These are phyloP conservation scores for Mantis religiosa DNA, from an alignment of 2,888 invertebrate species.

Conservation along the genomic window DNA sequence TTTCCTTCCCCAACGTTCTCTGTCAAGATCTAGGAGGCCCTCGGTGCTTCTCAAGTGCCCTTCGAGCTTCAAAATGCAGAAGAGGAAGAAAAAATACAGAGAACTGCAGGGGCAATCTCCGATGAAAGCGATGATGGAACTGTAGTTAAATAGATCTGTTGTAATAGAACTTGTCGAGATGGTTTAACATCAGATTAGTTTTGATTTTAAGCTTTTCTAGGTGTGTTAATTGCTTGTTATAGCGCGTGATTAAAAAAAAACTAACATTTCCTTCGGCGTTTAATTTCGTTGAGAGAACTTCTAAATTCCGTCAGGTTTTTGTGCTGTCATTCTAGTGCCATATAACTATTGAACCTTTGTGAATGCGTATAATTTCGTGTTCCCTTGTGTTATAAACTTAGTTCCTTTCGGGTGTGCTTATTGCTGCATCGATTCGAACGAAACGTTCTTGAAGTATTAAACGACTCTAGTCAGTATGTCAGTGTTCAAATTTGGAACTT, in stretches of 20 bases:
- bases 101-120: background rate
- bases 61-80: slow-evolving; percentile 11
- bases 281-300: background rate
- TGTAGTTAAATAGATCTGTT: background rate
- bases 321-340: background rate
- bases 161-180: background rate
- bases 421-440: background rate
- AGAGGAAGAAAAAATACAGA: slow-evolving; percentile 8
- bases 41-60: background rate
- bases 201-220: background rate
- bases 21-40: background rate
- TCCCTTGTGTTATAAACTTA: background rate
- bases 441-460: background rate
- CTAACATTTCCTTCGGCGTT: background rate
- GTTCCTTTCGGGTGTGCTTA: background rate
- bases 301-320: background rate
- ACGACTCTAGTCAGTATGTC: slow-evolving; percentile 10
- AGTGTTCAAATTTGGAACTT: slow-evolving; percentile 19
- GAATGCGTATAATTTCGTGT: background rate
- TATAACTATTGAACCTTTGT: background rate
- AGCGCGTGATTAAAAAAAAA: background rate
- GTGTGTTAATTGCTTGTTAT: background rate
- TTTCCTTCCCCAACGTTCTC: background rate
- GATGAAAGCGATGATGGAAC: background rate
- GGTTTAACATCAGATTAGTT: background rate